phyloP scores from a whole-genome alignment of 2,797 vertebrate species.

The Dendrocincla fuliginosa region DNA sequence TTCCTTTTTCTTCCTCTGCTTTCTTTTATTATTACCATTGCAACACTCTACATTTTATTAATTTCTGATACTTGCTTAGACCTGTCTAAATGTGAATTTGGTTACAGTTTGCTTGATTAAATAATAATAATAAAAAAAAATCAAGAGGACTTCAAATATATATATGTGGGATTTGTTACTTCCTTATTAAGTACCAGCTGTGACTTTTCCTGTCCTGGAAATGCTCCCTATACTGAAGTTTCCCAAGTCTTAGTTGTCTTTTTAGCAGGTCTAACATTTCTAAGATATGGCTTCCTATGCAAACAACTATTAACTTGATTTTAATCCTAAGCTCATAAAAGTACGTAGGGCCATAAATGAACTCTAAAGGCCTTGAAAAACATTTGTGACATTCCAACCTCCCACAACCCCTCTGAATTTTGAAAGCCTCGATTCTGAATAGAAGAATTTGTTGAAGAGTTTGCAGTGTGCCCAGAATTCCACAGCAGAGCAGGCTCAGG shows the following conservation, averaged over 20 bases:
- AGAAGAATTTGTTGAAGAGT: not conserved
- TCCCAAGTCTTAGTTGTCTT: not conserved
- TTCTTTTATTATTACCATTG: not conserved
- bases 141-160: not conserved
- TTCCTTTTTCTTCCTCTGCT: not conserved
- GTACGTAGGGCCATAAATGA: not conserved
- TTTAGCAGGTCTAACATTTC: not conserved
- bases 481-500: not conserved
- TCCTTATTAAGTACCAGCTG: not conserved
- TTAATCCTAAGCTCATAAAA: not conserved
- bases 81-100: not conserved
- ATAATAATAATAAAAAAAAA: not conserved
- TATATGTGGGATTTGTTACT: not conserved
- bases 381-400: not conserved
- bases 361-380: not conserved
- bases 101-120: not conserved
- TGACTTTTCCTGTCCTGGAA: not conserved
- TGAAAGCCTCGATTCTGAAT: not conserved
- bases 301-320: not conserved
- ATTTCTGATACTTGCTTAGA: not conserved
- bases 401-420: not conserved
- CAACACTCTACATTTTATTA: not conserved
- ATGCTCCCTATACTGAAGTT: not conserved
- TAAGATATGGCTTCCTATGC: not conserved
- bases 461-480: not conserved